phyloP scores from a whole-genome alignment of 2,888 invertebrate genomes.

The Synergus laeviventris region DNA sequence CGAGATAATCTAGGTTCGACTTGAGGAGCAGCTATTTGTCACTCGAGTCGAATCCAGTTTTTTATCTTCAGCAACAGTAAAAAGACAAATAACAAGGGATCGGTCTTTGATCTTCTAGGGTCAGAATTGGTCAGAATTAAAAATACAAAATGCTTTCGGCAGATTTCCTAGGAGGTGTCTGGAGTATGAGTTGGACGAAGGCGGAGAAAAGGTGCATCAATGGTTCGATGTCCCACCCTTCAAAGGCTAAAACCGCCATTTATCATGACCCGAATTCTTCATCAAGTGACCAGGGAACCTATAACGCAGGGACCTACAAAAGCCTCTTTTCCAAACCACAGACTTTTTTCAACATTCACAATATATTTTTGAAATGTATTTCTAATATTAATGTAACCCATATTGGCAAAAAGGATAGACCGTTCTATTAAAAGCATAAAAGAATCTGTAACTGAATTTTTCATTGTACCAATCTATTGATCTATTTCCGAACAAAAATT shows the following conservation, averaged over 20 bases:
- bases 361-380: background rate
- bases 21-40: slow-evolving; percentile 6
- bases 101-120: background rate
- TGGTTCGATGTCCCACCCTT: slow-evolving; percentile 70
- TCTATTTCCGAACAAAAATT: background rate
- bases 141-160: slow-evolving; percentile 42
- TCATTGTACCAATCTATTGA: background rate
- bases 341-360: background rate
- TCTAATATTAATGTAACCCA: background rate
- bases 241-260: slow-evolving; percentile 7
- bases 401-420: background rate
- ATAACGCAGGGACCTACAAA: no score
- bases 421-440: background rate
- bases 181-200: slow-evolving; percentile 69
- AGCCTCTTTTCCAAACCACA: background rate
- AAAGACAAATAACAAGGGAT: background rate
- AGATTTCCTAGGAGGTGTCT: slow-evolving; percentile 67
- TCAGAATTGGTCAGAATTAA: background rate
- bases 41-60: slow-evolving; percentile 1
- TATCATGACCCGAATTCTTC: background rate
- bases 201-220: slow-evolving; percentile 67
- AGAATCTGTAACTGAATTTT: background rate
- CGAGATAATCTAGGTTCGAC: slow-evolving; percentile 8
- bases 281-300: background rate
- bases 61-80: slow-evolving; percentile 3